Evolutionary conservation across 2,888 invertebrate species (phyloP).

Genomic region (Latheticus oryzae): DNA sequence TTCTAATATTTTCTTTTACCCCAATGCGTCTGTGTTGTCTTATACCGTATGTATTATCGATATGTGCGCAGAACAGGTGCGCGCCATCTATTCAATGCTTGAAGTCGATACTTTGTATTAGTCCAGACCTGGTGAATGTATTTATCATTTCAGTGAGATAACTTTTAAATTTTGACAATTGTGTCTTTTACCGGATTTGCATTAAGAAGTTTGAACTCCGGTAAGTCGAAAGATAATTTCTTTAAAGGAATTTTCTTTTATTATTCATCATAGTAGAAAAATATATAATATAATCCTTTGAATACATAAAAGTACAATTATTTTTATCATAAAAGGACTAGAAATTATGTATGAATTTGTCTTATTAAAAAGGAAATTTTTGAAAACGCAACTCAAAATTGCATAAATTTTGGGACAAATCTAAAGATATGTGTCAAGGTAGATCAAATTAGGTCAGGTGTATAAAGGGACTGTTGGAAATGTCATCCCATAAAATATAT

Average conservation of each 20-base stretch:
- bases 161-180: conserved; percentile 11
- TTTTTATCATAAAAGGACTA: too few species aligned
- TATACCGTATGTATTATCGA: conserved; percentile 60
- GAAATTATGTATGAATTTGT: too few species aligned
- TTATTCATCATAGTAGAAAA: too few species aligned
- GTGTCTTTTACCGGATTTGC: conserved; percentile 50
- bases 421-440: conserved; percentile 46
- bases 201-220: conserved; percentile 45
- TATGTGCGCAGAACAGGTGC: conserved; percentile 62
- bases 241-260: too few species aligned
- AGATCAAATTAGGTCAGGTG: conserved; percentile 47
- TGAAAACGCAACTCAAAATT: too few species aligned
- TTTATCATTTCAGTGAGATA: conserved; percentile 46
- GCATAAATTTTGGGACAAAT: background rate
- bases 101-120: conserved; percentile 62
- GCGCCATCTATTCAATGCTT: conserved; percentile 59
- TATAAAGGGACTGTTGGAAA: conserved; percentile 35
- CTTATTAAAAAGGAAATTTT: too few species aligned
- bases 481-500: conserved; percentile 20
- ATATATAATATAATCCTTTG: too few species aligned
- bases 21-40: conserved; percentile 50
- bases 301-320: too few species aligned
- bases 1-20: conserved; percentile 39
- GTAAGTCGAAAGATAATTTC: too few species aligned
- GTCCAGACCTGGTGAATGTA: conserved; percentile 51